Percentiles rank a stretch among this genome's conserved stretches.
Conservation (phyloP, 2,888 invertebrate species). For the Melanotus villosus region DNA sequence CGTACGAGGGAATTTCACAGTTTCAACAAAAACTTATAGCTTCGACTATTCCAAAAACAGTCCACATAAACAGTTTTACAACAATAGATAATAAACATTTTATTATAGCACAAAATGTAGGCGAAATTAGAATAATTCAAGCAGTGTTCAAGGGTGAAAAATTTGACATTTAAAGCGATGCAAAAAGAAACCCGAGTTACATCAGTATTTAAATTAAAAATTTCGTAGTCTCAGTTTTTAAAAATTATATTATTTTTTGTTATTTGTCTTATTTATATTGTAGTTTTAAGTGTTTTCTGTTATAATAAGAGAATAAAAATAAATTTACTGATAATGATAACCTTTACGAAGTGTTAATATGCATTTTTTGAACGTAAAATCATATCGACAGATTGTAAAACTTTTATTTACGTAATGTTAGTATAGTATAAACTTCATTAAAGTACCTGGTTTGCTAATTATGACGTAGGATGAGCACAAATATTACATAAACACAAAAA, state of each 20-base stretch:
- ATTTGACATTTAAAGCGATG: constrained; percentile 26
- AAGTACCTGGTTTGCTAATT: neutral
- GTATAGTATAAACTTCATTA: neutral
- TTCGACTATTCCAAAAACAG: constrained; percentile 50
- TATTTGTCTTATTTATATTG: neutral
- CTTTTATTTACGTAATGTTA: neutral
- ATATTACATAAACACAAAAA: neutral
- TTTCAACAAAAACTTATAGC: constrained; percentile 60
- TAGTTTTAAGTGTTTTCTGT: neutral
- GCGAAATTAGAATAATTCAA: constrained; percentile 58
- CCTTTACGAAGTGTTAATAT: neutral
- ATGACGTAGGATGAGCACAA: neutral
- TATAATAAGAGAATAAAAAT: neutral
- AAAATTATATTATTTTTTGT: neutral
- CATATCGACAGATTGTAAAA: neutral
- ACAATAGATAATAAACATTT: constrained; percentile 57
- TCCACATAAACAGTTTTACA: constrained; percentile 56
- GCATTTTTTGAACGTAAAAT: neutral
- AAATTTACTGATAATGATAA: constrained; percentile 13
- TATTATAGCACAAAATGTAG: constrained; percentile 56
- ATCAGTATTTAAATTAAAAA: constrained; percentile 12
- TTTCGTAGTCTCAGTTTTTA: neutral
- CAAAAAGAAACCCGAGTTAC: constrained; percentile 2
- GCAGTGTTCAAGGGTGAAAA: constrained; percentile 60
- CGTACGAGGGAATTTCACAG: constrained; percentile 67